Base-by-base conservation (phyloP, 2,797 vertebrate species). In the Philypnodon macrostomus region DNA sequence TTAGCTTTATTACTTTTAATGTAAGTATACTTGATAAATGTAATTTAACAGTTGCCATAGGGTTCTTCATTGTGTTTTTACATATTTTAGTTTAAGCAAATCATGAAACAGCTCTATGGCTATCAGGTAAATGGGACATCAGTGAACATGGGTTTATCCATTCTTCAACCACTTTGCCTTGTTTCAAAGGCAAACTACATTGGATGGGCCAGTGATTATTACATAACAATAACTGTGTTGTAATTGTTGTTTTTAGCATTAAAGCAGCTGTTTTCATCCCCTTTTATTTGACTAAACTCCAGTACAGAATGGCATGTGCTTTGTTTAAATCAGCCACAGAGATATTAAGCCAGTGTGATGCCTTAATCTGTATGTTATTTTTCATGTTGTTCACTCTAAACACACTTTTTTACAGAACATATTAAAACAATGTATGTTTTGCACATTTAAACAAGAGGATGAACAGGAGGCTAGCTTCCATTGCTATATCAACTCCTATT, bases 401-500 rank as follows among this genome's bases (percentile, higher is more conserved):
- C 57, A 81, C 76, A 85, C 80, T 87, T 89, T 88, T 85, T 81
- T 7, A 81, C 62, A 73, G 27, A 49, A 69, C 38, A 59, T 44
- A 48, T 46, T 61, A 46, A 56, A 72, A 70, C 78, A 29, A 71
- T 26, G 61, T 39, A 50, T 63, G 42, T 79, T 62, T 64, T 3
- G 21, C 3, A 23, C 21, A 63, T 83, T 68, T 57, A 26, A 72
- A 27, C 64, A 53, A 47, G 13, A 63, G 44, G 74, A 63, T 70
- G 56, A 53, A 58, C 52, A 30, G 51, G 68, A 33, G 64, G 58
- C 64, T 67, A 53, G 31, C 62, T 67, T 64, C 34, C 64, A 38
- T 74, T 58, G 54, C 71, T 73, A 80, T 85, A 86, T 78, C 79
- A 85, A 67, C 70, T 90, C 78, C 78, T 85, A 79, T 89, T 70